Evolutionary conservation across 2,113 vertebrate species (phyloP), one percentile per base, ranked within the genome.

Genomic region (Psilopsiagon aurifrons): DNA sequence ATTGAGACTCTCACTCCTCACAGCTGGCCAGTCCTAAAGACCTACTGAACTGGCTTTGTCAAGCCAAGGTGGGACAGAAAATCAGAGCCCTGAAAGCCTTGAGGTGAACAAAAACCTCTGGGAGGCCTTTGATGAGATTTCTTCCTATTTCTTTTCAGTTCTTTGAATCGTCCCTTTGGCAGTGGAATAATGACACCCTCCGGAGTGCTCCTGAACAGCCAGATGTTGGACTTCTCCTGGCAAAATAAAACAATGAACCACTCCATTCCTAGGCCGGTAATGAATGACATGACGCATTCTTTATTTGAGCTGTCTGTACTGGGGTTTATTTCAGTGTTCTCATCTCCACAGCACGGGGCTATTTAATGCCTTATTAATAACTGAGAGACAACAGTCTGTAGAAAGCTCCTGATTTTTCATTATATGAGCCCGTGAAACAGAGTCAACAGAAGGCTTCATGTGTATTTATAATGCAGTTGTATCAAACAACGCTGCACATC

Each of bases 211-310:
- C 97, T 99, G 41, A 99, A 99, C 96, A 99, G 99, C 94, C 99
- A 99, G 97, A 99, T 99, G 96, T 96, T 99, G 97, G 99, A 99
- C 96, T 99, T 99, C 96, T 99, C 99, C 63, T 99, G 99, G 99
- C 98, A 98, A 37, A 99, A 99, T 91, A 98, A 98, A 97, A 99
- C 98, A 24, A 91, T 77, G 31, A 98, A 98, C 92, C 94, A 93
- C 71, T 98, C 98, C 16, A 23, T 86, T 85, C 92, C 97, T 47
- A 98, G 93, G 78, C 98, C 78, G 96, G 99, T 99, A 99, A 97
- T 83, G 71, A 83, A 60, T 41, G 54, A 64, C 54, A 17, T 27
- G 44, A 60, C 52, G 81, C 76, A 46, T 54, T 59, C 39, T 86
- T 85, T n/a, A 43, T 85, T 64, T 93, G 66, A 88, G 63, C 71